Conservation (phyloP, 2,113 vertebrate genomes). For the Ancistrus triradiatus region DNA sequence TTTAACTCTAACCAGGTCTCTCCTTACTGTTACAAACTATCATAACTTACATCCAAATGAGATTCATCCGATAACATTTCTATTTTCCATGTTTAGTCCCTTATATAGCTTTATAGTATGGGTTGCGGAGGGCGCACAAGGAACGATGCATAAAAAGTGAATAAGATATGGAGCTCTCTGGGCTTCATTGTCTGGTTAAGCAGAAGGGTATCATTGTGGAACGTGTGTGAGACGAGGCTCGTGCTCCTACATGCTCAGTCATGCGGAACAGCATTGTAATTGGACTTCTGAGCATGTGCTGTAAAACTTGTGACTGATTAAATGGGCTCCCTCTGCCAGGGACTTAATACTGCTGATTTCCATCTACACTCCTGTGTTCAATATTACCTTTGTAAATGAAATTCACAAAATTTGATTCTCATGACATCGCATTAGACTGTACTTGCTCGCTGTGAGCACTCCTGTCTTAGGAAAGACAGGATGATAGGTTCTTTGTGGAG, state of each 20-base stretch:
- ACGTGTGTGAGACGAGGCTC: constrained; percentile 9
- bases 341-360: background rate
- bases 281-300: constrained; percentile 27
- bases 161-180: background rate
- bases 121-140: no score
- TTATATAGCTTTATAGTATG: no score
- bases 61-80: no score
- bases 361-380: background rate
- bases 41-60: no score
- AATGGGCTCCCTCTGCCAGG: constrained; percentile 16
- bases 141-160: background rate
- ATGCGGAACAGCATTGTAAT: constrained; percentile 40
- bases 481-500: no score
- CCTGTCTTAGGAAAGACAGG: no score
- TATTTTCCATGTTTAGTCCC: no score
- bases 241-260: constrained; percentile 34
- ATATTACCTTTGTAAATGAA: background rate
- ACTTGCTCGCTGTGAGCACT: no score
- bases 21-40: no score
- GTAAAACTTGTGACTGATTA: constrained; percentile 33
- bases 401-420: constrained; percentile 2
- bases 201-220: background rate
- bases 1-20: no score
- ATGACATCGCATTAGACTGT: background rate
- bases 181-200: background rate